Percentiles rank a stretch among this genome's conserved stretches.
Conservation (phyloP, 2,888 invertebrate genomes). For the Opisthograptis luteolata region DNA sequence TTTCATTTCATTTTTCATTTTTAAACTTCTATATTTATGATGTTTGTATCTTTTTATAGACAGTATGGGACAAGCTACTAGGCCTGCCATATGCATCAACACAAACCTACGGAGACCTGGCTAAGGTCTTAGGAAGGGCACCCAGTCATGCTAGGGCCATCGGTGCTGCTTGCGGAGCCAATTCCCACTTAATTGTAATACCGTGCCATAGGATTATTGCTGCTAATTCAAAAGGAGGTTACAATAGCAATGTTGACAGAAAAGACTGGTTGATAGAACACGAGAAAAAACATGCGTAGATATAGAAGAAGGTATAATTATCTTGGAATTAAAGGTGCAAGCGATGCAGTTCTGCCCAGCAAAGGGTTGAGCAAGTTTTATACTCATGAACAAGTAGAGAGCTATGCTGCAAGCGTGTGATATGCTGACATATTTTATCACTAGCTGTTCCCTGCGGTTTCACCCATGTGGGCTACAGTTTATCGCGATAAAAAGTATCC, state of each 20-base stretch:
- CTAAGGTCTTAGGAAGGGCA: constrained; percentile 62
- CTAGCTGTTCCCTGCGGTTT: too few species aligned
- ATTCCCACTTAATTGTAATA: constrained; percentile 63
- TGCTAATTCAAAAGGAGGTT: constrained; percentile 71
- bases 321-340: too few species aligned
- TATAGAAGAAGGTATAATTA: too few species aligned
- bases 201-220: constrained; percentile 75
- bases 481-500: too few species aligned
- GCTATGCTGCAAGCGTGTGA: too few species aligned
- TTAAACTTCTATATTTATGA: background rate
- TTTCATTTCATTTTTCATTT: background rate
- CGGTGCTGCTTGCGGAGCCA: constrained; percentile 73
- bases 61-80: constrained; percentile 67
- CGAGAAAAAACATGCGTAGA: constrained; percentile 56
- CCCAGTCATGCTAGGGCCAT: constrained; percentile 68
- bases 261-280: constrained; percentile 80
- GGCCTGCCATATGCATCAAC: constrained; percentile 69
- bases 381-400: too few species aligned
- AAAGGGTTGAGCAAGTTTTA: too few species aligned
- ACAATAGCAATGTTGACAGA: constrained; percentile 78
- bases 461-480: too few species aligned
- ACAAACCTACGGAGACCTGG: constrained; percentile 67
- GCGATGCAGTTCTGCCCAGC: too few species aligned
- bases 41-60: constrained; percentile 55
- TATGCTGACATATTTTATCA: too few species aligned